Base-by-base conservation (phyloP, 2,888 invertebrate species). In the Ophioninae sp. region DNA sequence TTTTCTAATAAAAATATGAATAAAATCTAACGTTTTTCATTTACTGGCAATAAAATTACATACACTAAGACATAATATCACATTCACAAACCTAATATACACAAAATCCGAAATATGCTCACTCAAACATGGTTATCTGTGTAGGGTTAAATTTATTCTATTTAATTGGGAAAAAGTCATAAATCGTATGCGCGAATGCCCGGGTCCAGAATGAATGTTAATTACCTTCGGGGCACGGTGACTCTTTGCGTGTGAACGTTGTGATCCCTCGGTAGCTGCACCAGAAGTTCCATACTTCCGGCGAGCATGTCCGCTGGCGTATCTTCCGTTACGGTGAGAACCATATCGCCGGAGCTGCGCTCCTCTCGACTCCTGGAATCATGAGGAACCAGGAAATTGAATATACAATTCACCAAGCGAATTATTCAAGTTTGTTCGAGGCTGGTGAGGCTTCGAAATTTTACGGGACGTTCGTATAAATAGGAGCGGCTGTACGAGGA, bases 291-390 rank as follows among this genome's bases (percentile, higher is more conserved):
- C 95, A 96, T 95, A 90, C 94, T 94, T 86, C 96, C 96, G 86
- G 95, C 95, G 91, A 96, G 93, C 94, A 95, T 95, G 92, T 96
- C 96, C 82, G 95, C 95, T 85, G 95, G 95, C 68, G 95, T 95
- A 91, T 95, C 95, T 92, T 95, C 95, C 85, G 95, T 95, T 91
- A 95, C 95, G 88, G 93, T 92, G 85, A 92, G 88, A 87, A 91
- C 92, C 93, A 93, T 93, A 87, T 89, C 91, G 84, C 91, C 90
- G 87, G 90, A 88, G 83, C 78, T 86, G 71, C 90, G 91, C 87
- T 91, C 90, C 88, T 91, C 91, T 88, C 90, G 89, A 86, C 86
- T 89, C 79, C 92, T 92, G 88, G 5, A 90, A 90, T 80, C 74
- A 83, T 44, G 76, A 86, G 76, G 22, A 39, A 83, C 22, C 44